phyloP scores from a whole-genome alignment of 1,140 invertebrate species.

The Adoxophyes honmai region DNA sequence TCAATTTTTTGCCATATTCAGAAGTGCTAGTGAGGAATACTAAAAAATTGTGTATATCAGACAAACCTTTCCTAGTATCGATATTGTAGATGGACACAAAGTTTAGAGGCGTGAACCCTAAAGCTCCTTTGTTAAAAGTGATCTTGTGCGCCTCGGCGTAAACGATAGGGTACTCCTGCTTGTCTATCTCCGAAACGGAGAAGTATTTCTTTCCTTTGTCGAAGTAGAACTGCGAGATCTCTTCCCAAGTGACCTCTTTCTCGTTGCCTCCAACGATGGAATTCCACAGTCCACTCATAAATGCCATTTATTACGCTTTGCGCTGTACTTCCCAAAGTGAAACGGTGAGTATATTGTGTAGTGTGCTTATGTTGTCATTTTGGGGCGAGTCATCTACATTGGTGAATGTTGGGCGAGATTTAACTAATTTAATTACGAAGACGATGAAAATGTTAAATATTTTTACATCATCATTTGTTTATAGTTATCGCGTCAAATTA shows the following conservation, averaged over 20 bases:
- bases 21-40: neutral
- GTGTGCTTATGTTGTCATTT: conserved; percentile 22
- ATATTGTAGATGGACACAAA: conserved; percentile 81
- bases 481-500: no score
- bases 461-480: no score
- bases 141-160: conserved; percentile 76
- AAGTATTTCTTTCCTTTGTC: conserved; percentile 81
- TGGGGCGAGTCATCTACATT: conserved; percentile 27
- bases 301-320: conserved; percentile 61
- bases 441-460: no score
- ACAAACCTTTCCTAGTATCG: conserved; percentile 82
- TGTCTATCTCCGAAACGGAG: conserved; percentile 82
- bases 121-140: conserved; percentile 59
- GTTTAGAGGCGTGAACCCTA: conserved; percentile 77
- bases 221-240: conserved; percentile 76
- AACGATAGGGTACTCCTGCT: conserved; percentile 79
- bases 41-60: conserved; percentile 1
- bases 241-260: conserved; percentile 54
- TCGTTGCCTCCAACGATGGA: conserved; percentile 63
- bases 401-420: conserved; percentile 15
- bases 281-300: conserved; percentile 69
- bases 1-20: conserved; percentile 20
- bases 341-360: conserved; percentile 28
- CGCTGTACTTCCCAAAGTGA: conserved; percentile 31
- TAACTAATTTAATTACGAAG: neutral